These are phyloP conservation scores for Euschistus heros DNA, from an alignment of 1,140 invertebrate genomes.

Conservation along the genomic window DNA sequence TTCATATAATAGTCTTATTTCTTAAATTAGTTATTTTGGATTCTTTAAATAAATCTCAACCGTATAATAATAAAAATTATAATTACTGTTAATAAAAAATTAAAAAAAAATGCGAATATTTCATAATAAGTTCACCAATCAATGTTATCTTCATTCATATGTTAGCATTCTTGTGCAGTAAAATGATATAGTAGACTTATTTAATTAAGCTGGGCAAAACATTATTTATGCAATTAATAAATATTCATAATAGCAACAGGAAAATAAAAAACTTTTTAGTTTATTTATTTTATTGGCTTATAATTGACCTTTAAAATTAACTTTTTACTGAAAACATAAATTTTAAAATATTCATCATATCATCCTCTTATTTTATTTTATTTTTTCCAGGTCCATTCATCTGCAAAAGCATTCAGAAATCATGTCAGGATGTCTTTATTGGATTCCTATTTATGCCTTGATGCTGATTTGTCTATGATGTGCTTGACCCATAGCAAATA, in stretches of 20 bases:
- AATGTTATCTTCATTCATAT: no score
- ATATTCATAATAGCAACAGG: background rate
- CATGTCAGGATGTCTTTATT: slow-evolving; percentile 27
- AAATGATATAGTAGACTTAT: no score
- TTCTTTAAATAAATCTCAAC: no score
- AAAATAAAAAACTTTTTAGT: background rate
- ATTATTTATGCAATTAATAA: background rate
- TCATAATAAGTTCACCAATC: no score
- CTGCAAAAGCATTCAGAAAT: slow-evolving; percentile 31
- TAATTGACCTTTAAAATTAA: background rate
- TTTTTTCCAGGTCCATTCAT: slow-evolving; percentile 31
- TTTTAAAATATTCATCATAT: background rate
- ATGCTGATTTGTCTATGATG: slow-evolving; percentile 25
- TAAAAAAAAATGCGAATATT: no score
- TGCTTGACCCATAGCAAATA: slow-evolving; percentile 28
- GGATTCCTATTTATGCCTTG: background rate
- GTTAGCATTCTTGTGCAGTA: no score
- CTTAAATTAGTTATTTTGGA: no score
- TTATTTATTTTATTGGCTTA: background rate
- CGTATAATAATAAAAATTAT: no score
- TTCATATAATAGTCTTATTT: no score
- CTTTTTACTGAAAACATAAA: background rate
- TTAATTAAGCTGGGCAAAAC: no score
- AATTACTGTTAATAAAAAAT: no score
- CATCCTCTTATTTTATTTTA: slow-evolving; percentile 10